A percentile compares a stretch with the other conserved stretches of the same genome.
phyloP scores from a whole-genome alignment of 2,888 invertebrate species.

The Rhodophaea formosa region DNA sequence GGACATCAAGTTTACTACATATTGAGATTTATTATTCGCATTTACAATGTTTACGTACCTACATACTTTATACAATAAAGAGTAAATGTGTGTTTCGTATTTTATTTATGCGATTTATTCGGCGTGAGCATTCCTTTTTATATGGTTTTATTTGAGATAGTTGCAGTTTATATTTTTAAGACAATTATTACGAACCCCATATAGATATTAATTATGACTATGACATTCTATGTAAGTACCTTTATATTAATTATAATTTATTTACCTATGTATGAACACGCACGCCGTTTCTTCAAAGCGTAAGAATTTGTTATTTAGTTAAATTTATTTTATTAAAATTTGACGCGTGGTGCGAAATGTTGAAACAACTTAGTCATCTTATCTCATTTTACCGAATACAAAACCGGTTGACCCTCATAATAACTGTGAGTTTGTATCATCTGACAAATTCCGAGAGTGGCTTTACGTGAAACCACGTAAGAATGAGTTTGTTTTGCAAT shows the following conservation, averaged over 20 bases:
- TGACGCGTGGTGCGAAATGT: not conserved
- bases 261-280: too few species aligned
- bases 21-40: constrained; percentile 8
- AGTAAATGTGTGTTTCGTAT: not conserved
- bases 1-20: constrained; percentile 4
- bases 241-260: too few species aligned
- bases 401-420: constrained; percentile 9
- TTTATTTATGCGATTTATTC: not conserved
- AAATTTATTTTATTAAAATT: too few species aligned
- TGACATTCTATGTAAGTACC: too few species aligned
- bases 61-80: not conserved
- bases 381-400: not conserved
- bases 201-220: too few species aligned
- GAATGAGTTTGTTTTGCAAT: not conserved
- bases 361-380: not conserved
- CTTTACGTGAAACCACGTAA: constrained; percentile 7
- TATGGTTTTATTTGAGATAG: too few species aligned
- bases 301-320: too few species aligned
- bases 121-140: too few species aligned
- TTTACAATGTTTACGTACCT: not conserved
- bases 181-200: too few species aligned
- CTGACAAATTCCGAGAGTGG: not conserved
- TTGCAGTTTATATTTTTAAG: too few species aligned
- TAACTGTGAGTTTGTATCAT: not conserved
- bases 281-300: too few species aligned